Evolutionary conservation across 2,888 invertebrate species (phyloP), one percentile per base, ranked within the genome.

Genomic region (Operophtera brumata): DNA sequence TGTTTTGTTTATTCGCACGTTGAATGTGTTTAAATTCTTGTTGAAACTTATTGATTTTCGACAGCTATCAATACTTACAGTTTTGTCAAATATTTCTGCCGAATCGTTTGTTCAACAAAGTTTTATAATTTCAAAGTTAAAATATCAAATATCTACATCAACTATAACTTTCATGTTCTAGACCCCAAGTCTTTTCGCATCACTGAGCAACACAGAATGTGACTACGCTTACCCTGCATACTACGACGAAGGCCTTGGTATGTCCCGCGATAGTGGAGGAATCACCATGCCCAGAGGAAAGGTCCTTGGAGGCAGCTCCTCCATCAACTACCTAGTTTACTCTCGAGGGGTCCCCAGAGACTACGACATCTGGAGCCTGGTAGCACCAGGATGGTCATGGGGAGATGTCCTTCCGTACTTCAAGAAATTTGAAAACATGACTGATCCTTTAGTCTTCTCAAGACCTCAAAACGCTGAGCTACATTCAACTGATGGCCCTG

Each of bases 311-410:
- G 82, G 82, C 2, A 62, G 62, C 43, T 82, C 83, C 4, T 70
- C 81, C 11, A 67, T 61, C 26, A 82, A 82, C 62, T 82, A 70
- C 49, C 63, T 75, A 14, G 69, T 82, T 3, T 79, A 82, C 52
- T 62, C 71, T 2, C 69, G 83, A 54, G 82, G 82, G 20, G 74
- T 75, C 2, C 73, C 76, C 0, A 62, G 69, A 35, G 82, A 82
- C 57, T 82, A 78, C 44, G 70, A 81, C 10, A 64, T 70, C 1
- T 82, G 82, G 82, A 66, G 54, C 12, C 37, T 59, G 41, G 52
- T 66, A 45, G 75, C 77, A 10, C 73, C 76, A 6, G 83, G 82
- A 1, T 82, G 82, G 82, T 69, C 69, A 30, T 82, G 83, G 83
- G 35, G 62, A 5, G 66, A 71, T 9, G 76, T 70, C 2, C 67